Percentiles rank a stretch among this genome's conserved stretches.
phyloP scores from a whole-genome alignment of 1,140 invertebrate species.

The Saccostrea cuccullata region DNA sequence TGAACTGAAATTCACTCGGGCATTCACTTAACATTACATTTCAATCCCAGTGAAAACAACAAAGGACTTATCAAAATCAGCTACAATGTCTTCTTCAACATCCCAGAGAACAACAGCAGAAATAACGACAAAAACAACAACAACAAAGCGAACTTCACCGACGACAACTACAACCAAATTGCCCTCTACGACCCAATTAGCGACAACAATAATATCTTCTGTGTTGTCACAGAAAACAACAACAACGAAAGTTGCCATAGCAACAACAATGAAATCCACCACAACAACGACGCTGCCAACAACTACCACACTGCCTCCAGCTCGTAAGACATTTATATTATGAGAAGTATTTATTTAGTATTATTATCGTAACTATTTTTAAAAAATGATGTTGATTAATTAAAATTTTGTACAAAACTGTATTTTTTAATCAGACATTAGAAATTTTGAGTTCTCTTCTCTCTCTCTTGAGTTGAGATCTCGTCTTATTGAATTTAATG shows the following conservation, averaged over 20 bases:
- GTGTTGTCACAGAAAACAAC: background rate
- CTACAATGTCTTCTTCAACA: background rate
- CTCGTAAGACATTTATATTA: too few relatives aligned
- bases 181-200: background rate
- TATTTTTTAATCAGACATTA: too few relatives aligned
- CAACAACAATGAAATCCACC: background rate
- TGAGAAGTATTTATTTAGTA: too few relatives aligned
- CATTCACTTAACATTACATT: background rate
- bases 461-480: too few relatives aligned
- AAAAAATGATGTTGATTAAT: too few relatives aligned
- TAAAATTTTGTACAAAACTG: too few relatives aligned
- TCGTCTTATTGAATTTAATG: too few relatives aligned
- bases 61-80: background rate
- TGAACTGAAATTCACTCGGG: background rate
- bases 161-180: background rate
- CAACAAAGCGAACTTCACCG: background rate
- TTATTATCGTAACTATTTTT: too few relatives aligned
- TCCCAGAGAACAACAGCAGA: background rate
- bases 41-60: background rate
- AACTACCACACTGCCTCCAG: background rate
- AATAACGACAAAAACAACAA: background rate
- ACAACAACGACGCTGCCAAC: background rate
- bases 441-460: too few relatives aligned
- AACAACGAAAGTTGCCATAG: background rate
- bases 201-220: background rate